Conservation (phyloP, 2,797 vertebrate genomes). For the Orientallactaga sibirica region DNA sequence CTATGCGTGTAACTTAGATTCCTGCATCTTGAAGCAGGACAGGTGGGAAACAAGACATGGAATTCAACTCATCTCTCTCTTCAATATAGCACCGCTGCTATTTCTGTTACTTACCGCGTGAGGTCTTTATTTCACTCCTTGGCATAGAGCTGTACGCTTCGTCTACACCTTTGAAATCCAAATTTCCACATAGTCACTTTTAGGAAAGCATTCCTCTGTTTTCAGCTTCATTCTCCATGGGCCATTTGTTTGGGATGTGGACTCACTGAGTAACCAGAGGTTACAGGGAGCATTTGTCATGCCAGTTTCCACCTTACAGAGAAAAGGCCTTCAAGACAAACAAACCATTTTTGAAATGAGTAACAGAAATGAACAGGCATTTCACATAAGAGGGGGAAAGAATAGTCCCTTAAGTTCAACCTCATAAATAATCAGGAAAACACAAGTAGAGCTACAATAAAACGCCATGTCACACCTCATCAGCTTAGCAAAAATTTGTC, state of each 20-base stretch:
- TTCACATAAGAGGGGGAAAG: slow-evolving; percentile 32
- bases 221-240: slow-evolving; percentile 68
- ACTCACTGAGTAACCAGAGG: slow-evolving; percentile 11
- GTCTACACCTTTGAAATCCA: slow-evolving; percentile 68
- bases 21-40: slow-evolving; percentile 66
- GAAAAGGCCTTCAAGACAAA: slow-evolving; percentile 65
- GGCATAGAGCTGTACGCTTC: slow-evolving; percentile 69
- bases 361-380: slow-evolving; percentile 64
- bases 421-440: slow-evolving; percentile 66
- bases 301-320: slow-evolving; percentile 59
- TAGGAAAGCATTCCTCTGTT: slow-evolving; percentile 58
- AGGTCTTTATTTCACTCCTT: slow-evolving; percentile 10
- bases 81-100: slow-evolving; percentile 65
- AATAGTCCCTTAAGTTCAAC: slow-evolving; percentile 35
- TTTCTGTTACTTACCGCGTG: slow-evolving; percentile 65
- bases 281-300: slow-evolving; percentile 45
- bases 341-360: slow-evolving; percentile 45
- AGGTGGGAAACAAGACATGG: slow-evolving; percentile 69
- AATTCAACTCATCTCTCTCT: slow-evolving; percentile 67
- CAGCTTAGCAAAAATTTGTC: slow-evolving; percentile 60
- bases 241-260: slow-evolving; percentile 14
- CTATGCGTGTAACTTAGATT: slow-evolving; percentile 60
- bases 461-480: slow-evolving; percentile 63
- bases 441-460: slow-evolving; percentile 41
- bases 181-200: slow-evolving; percentile 68